Base-by-base conservation (phyloP, 1,140 invertebrate genomes). In the Scaptomyza montana region DNA sequence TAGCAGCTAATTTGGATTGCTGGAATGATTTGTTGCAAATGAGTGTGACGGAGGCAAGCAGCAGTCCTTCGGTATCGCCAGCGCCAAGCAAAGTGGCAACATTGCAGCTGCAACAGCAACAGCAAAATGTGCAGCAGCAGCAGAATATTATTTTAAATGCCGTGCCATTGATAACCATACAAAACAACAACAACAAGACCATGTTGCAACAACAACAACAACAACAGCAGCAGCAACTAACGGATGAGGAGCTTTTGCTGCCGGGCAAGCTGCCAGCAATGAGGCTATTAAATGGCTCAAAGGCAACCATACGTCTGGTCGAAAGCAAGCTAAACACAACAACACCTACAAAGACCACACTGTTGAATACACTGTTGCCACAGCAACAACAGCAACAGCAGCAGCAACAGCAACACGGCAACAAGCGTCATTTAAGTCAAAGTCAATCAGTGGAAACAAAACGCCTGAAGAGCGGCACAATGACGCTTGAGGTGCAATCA, bases 21-120 rank as follows among this genome's bases (percentile, higher is more conserved):
- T 92, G 90, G 90, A 89, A 77, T 67, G 91, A 92, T 50, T 78
- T 92, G 65, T 51, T 92, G 69, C 90, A 91, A 67, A 91, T 92
- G 47, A 89, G 91, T 55, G 78, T 80, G 61, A 73, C 56, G 5
- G 80, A 89, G 54, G 51, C 78, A 43, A 64, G 68, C 43, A 68
- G 63, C 51, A 87, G 82, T 71, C 78, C 80, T 16, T 56, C 81
- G 0, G 69, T 87, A 16, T 81, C 89, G n/a, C 77, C 79, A n/a
- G 64, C 79, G 16, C 74, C 87, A 13, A 71, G 67, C 67, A 81
- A 81, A 51, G 81, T 67, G 41, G 46, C 66, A 47, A 75, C 81
- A 16, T 65, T 85, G 53, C 81, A 84, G 46, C 19, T 84, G 67
- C 46, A 69, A n/a, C 78, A 81, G 21, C 80, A 74, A 16, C 76